phyloP scores from a whole-genome alignment of 2,113 vertebrate genomes.

The Lethenteron camtschaticum region DNA sequence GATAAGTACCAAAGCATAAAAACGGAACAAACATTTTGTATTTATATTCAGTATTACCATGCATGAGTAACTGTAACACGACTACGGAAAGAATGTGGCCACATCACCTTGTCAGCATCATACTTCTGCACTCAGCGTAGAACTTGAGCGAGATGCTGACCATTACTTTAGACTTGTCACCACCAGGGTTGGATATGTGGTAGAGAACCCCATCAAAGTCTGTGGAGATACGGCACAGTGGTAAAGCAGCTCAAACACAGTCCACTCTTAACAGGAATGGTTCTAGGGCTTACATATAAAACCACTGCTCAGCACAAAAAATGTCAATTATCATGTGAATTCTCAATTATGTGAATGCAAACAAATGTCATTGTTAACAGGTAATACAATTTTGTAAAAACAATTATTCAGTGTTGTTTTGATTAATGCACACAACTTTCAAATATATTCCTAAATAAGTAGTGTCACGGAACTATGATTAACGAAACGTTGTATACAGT shows the following conservation, averaged over 20 bases:
- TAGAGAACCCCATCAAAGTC: slow-evolving; percentile 98
- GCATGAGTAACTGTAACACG: too few relatives aligned
- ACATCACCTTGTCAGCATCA: slow-evolving; percentile 66
- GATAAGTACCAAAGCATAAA: too few relatives aligned
- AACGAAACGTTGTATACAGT: not conserved
- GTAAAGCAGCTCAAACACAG: not conserved
- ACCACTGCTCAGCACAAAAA: not conserved
- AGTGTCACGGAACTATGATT: not conserved
- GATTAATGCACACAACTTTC: too few relatives aligned
- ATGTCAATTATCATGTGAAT: not conserved
- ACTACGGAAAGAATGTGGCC: too few relatives aligned
- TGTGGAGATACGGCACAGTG: slow-evolving; percentile 14
- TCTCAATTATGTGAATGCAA: not conserved
- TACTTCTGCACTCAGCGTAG: slow-evolving; percentile 96
- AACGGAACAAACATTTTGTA: too few relatives aligned
- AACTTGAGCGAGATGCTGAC: slow-evolving; percentile 98
- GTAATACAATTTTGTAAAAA: not conserved
- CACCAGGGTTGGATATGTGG: slow-evolving; percentile 94
- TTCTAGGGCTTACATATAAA: too few relatives aligned
- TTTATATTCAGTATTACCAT: too few relatives aligned
- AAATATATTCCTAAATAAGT: not conserved
- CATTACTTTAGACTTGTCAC: slow-evolving; percentile 96
- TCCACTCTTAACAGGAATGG: not conserved
- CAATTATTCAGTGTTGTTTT: too few relatives aligned
- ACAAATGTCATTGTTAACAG: not conserved